A percentile compares a stretch with the other conserved stretches of the same genome.
These are phyloP conservation scores for Agelaius tricolor DNA, from an alignment of 2,113 vertebrate species.

Conservation along the genomic window DNA sequence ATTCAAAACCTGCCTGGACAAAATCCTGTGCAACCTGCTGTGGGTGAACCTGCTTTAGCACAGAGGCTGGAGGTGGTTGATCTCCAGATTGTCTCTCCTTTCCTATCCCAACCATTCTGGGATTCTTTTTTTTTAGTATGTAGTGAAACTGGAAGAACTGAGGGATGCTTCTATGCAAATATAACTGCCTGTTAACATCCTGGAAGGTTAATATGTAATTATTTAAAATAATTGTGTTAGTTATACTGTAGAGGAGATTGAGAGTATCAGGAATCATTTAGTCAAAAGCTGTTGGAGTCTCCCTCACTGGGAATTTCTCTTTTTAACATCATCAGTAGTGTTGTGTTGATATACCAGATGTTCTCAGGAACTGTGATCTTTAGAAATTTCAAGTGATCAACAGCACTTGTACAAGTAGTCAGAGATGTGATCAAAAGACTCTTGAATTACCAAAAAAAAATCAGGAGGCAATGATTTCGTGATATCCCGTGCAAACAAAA, in stretches of 20 bases:
- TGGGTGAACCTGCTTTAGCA: background rate
- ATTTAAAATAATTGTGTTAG: background rate
- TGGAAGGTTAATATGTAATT: background rate
- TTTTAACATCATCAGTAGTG: background rate
- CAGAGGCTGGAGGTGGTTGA: background rate
- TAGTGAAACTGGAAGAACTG: background rate
- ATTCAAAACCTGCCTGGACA: background rate
- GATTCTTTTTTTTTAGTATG: background rate
- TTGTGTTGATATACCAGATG: background rate
- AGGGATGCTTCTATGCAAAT: background rate
- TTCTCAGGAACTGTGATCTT: background rate
- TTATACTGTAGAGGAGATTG: background rate
- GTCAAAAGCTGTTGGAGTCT: background rate
- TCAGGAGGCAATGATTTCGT: background rate
- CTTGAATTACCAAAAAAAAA: background rate
- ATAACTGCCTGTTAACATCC: background rate
- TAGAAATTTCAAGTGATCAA: background rate
- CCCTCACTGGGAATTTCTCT: background rate
- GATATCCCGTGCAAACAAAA: background rate
- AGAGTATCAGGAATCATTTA: background rate
- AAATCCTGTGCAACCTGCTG: background rate
- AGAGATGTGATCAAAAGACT: background rate
- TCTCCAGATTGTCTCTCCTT: background rate
- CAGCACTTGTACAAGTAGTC: background rate
- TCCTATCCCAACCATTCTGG: background rate